Evolutionary conservation across 2,113 vertebrate genomes (phyloP).

Genomic region (Lepus europaeus): DNA sequence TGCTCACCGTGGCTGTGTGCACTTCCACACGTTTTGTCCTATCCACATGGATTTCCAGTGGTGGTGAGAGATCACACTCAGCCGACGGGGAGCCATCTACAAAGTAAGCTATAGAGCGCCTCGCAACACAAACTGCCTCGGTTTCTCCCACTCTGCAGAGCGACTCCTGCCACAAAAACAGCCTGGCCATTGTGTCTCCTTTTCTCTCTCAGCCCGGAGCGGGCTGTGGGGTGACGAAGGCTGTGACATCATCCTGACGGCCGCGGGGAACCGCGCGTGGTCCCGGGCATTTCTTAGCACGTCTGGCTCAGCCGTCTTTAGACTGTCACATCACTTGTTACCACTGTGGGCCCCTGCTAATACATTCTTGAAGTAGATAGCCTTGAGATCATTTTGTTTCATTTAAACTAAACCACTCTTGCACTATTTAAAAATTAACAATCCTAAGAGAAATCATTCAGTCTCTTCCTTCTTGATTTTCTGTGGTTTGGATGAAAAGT

Average conservation of each 20-base stretch:
- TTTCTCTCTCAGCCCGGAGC: background rate
- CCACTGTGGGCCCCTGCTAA: background rate
- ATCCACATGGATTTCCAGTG: background rate
- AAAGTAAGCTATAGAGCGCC: background rate
- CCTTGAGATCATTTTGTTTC: background rate
- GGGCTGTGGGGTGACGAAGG: accelerated
- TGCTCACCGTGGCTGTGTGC: accelerated
- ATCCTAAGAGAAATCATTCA: background rate
- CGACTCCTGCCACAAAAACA: accelerated
- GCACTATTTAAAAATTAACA: conserved; percentile 24
- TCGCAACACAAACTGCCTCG: accelerated
- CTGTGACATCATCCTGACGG: background rate
- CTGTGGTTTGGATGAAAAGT: background rate
- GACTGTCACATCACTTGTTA: background rate
- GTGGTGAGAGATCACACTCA: accelerated
- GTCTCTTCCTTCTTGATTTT: background rate
- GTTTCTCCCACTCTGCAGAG: background rate
- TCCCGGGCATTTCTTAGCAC: accelerated
- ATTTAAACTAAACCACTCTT: background rate
- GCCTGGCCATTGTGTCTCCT: accelerated
- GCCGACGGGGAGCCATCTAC: background rate
- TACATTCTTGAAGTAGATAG: background rate
- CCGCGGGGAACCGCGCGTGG: accelerated
- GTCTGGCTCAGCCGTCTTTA: background rate
- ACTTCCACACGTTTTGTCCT: background rate